phyloP scores from a whole-genome alignment of 2,888 invertebrate species.

The Pocota personata region DNA sequence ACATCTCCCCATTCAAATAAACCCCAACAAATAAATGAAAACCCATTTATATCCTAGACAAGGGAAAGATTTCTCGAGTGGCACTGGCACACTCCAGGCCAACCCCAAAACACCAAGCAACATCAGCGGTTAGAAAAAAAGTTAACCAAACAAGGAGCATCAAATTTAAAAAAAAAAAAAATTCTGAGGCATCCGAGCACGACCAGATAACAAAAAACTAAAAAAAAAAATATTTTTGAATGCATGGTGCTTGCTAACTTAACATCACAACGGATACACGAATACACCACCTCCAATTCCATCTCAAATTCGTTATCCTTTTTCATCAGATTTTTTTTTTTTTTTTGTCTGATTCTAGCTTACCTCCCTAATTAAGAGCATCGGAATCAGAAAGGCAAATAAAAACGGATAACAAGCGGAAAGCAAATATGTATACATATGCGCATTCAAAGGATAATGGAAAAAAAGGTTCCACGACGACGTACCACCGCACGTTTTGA shows the following conservation, averaged over 20 bases:
- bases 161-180: background rate
- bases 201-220: background rate
- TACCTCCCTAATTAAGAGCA: conserved; percentile 64
- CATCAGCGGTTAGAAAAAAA: conserved; percentile 7
- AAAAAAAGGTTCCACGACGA: conserved; percentile 2
- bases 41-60: conserved; percentile 19
- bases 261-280: conserved; percentile 26
- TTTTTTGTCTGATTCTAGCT: conserved; percentile 51
- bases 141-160: background rate
- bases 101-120: conserved; percentile 12
- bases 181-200: conserved; percentile 11
- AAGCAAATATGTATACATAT: conserved; percentile 52
- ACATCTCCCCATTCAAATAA: conserved; percentile 1
- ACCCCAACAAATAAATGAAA: conserved; percentile 18
- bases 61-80: conserved; percentile 4
- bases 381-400: conserved; percentile 67
- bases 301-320: conserved; percentile 60
- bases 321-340: conserved; percentile 21
- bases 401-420: conserved; percentile 63
- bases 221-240: conserved; percentile 28
- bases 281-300: conserved; percentile 17
- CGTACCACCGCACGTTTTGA: conserved; percentile 37
- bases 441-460: conserved; percentile 44
- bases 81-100: conserved; percentile 2
- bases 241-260: conserved; percentile 44